Conservation (phyloP, 2,888 invertebrate species). For the Philereme transversata region DNA sequence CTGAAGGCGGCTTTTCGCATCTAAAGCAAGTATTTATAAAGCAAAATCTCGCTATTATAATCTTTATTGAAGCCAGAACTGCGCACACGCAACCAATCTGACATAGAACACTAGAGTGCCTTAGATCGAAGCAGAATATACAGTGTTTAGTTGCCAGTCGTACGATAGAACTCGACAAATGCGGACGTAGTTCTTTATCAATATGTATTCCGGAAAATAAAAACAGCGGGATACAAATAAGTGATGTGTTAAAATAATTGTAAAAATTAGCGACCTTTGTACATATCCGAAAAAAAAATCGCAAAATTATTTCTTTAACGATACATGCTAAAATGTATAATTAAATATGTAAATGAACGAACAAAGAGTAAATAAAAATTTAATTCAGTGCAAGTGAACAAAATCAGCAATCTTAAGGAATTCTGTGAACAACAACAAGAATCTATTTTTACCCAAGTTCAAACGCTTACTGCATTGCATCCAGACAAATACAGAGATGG, state of each 20-base stretch:
- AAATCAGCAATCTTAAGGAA: neutral
- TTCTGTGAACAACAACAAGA: neutral
- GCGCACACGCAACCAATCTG: slow-evolving; percentile 30
- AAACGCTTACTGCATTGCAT: slow-evolving; percentile 9
- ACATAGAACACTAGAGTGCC: slow-evolving; percentile 18
- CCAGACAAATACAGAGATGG: slow-evolving; percentile 19
- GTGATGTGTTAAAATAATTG: neutral
- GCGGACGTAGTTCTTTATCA: slow-evolving; percentile 17
- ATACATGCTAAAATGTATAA: neutral
- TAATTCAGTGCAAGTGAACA: neutral
- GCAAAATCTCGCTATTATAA: slow-evolving; percentile 27
- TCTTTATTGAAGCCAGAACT: slow-evolving; percentile 26
- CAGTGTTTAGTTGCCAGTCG: slow-evolving; percentile 16
- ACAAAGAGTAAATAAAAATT: neutral
- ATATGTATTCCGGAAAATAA: slow-evolving; percentile 9
- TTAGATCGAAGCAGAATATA: too few relatives aligned
- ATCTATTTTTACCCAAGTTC: slow-evolving; percentile 10
- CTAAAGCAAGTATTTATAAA: slow-evolving; percentile 13
- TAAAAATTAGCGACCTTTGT: neutral
- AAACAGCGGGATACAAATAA: neutral
- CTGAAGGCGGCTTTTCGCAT: neutral
- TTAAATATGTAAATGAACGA: slow-evolving; percentile 1
- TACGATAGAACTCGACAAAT: slow-evolving; percentile 27
- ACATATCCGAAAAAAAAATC: neutral
- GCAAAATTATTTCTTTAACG: neutral